phyloP scores from a whole-genome alignment of 2,888 invertebrate genomes.

The Drosophila atroscutellata region DNA sequence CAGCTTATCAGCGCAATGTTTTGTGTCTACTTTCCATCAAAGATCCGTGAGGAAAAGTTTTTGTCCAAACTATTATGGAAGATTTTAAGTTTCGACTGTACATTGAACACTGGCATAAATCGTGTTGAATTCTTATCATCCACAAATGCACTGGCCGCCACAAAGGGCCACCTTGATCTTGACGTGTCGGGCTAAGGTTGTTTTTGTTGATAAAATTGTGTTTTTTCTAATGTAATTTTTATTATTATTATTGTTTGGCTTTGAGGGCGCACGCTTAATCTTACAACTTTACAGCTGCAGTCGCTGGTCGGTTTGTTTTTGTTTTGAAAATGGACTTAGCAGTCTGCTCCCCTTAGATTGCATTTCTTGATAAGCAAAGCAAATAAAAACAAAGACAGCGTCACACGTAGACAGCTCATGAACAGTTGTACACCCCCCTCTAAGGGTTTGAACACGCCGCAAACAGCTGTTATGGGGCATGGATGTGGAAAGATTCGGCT shows the following conservation, averaged over 20 bases:
- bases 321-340: slow-evolving; percentile 59
- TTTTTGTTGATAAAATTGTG: slow-evolving; percentile 11
- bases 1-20: slow-evolving; percentile 35
- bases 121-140: slow-evolving; percentile 52
- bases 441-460: slow-evolving; percentile 25
- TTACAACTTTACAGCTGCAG: slow-evolving; percentile 51
- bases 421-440: slow-evolving; percentile 15
- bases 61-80: slow-evolving; percentile 11
- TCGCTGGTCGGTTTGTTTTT: slow-evolving; percentile 51
- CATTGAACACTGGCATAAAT: slow-evolving; percentile 41
- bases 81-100: neutral
- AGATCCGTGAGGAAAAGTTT: slow-evolving; percentile 57
- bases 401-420: slow-evolving; percentile 69
- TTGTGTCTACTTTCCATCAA: slow-evolving; percentile 27
- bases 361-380: slow-evolving; percentile 36
- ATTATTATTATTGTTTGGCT: slow-evolving; percentile 52
- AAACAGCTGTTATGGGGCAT: slow-evolving; percentile 22
- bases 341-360: neutral
- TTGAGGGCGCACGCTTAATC: slow-evolving; percentile 46
- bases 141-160: neutral
- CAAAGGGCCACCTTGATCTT: slow-evolving; percentile 61
- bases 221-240: neutral
- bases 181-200: slow-evolving; percentile 16
- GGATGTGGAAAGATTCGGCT: neutral
- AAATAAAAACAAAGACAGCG: slow-evolving; percentile 46